A percentile compares a stretch with the other conserved stretches of the same genome.
Evolutionary conservation across 1,140 invertebrate genomes (phyloP).

Genomic region (Carposina sasakii): DNA sequence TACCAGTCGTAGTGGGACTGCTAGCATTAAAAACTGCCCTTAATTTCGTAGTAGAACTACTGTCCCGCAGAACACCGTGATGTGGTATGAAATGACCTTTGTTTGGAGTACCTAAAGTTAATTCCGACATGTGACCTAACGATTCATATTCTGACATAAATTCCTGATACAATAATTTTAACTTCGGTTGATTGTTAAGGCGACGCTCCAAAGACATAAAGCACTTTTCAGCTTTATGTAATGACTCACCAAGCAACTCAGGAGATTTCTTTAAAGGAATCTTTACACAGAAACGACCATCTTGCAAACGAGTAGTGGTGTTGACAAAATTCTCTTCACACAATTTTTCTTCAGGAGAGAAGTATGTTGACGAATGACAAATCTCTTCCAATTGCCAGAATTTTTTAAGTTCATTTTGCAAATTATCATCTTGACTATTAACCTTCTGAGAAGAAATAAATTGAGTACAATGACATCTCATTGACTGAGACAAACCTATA

Average conservation of each 20-base stretch:
- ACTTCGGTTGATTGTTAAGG: slow-evolving; percentile 6
- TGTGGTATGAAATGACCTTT: slow-evolving; percentile 6
- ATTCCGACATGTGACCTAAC: slow-evolving; percentile 19
- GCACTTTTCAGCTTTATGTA: slow-evolving; percentile 18
- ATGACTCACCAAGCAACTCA: slow-evolving; percentile 18
- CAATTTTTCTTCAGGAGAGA: slow-evolving; percentile 1
- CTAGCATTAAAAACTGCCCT: background rate
- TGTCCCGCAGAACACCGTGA: slow-evolving; percentile 9
- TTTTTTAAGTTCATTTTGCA: background rate
- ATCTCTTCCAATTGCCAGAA: slow-evolving; percentile 14
- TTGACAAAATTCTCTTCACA: slow-evolving; percentile 24
- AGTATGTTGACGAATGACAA: background rate
- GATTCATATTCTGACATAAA: slow-evolving; percentile 24
- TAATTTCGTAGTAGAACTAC: slow-evolving; percentile 2
- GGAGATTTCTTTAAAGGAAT: slow-evolving; percentile 18
- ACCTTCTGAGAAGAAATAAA: background rate
- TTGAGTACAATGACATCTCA: slow-evolving; percentile 18
- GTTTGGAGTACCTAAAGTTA: too few species aligned
- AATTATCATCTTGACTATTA: slow-evolving; percentile 8
- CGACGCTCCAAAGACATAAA: slow-evolving; percentile 22
- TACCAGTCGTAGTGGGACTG: background rate
- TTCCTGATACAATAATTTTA: slow-evolving; percentile 14
- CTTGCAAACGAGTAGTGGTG: slow-evolving; percentile 13
- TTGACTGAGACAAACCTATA: background rate
- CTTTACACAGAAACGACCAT: slow-evolving; percentile 22